phyloP scores from a whole-genome alignment of 2,797 vertebrate genomes.

The Pteronotus mesoamericanus region DNA sequence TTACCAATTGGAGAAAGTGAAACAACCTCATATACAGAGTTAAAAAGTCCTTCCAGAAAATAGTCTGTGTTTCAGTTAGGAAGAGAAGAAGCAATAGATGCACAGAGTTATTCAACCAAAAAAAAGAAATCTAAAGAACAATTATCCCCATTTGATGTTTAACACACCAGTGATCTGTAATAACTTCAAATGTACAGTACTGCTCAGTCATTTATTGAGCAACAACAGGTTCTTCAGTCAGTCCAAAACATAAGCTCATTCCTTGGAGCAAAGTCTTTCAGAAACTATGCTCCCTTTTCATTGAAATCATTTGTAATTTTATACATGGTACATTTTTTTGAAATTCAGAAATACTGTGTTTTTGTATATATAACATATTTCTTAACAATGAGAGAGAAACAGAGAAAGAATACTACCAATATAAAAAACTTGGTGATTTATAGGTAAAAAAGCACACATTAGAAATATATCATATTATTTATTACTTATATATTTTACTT shows the following conservation, averaged over 20 bases:
- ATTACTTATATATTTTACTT: constrained; percentile 44
- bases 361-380: not conserved
- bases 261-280: not conserved
- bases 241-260: not conserved
- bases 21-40: not conserved
- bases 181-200: not conserved
- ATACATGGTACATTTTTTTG: not conserved
- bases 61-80: not conserved
- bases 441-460: not conserved
- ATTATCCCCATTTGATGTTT: not conserved
- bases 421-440: not conserved
- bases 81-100: not conserved
- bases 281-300: not conserved
- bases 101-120: not conserved
- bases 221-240: not conserved
- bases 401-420: not conserved
- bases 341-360: not conserved
- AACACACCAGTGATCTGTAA: not conserved
- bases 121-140: not conserved
- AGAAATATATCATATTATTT: not conserved
- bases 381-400: not conserved
- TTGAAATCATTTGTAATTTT: not conserved
- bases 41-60: not conserved
- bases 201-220: not conserved
- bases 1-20: not conserved